Conservation (phyloP, 2,797 vertebrate species). For the Sitta carolinensis region DNA sequence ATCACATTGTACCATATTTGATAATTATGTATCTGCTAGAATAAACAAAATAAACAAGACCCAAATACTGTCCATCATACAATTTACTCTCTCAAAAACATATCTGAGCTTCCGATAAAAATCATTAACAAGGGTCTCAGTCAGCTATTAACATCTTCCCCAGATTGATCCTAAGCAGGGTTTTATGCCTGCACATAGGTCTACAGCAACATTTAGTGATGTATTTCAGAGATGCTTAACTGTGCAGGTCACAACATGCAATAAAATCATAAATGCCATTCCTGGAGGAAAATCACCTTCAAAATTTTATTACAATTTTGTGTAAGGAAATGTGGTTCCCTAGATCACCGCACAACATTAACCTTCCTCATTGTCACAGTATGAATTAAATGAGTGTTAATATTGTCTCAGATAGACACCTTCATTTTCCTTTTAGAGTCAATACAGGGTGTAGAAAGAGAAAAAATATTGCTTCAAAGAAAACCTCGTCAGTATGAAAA, state of each 20-base stretch:
- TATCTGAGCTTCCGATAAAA: background rate
- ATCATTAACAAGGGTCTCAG: background rate
- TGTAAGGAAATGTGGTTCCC: background rate
- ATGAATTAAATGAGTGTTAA: background rate
- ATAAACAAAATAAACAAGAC: background rate
- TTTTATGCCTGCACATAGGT: background rate
- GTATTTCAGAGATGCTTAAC: background rate
- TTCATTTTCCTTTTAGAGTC: background rate
- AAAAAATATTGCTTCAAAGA: background rate
- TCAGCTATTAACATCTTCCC: background rate
- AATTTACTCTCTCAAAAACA: background rate
- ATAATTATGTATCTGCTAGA: background rate
- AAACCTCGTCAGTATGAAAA: background rate
- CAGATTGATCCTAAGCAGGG: background rate
- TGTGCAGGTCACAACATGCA: background rate
- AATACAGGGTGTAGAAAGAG: background rate
- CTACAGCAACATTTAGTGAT: background rate
- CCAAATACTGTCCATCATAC: background rate
- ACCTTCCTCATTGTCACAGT: background rate
- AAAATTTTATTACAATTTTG: background rate
- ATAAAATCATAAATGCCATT: background rate
- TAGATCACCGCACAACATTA: background rate
- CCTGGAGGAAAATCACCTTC: background rate
- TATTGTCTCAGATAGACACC: background rate
- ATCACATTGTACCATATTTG: background rate